These are phyloP conservation scores for Embiotoca jacksoni DNA, from an alignment of 2,113 vertebrate genomes.

Conservation along the genomic window DNA sequence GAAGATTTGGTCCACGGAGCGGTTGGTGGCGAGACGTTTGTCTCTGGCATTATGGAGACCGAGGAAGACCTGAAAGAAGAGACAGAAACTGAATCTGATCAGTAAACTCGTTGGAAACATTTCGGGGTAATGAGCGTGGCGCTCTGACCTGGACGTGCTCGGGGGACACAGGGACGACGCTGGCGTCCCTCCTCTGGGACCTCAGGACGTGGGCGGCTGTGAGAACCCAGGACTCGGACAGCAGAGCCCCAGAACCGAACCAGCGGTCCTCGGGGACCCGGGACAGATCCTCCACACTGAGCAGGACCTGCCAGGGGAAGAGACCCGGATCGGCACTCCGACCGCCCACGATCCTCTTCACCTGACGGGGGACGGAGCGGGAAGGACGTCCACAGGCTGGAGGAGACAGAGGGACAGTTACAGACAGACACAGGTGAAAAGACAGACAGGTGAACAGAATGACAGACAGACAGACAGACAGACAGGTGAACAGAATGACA, in stretches of 20 bases:
- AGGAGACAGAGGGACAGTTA: not conserved
- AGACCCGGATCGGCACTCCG: slow-evolving; percentile 87
- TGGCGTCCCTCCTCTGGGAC: slow-evolving; percentile 90
- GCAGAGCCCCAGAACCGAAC: slow-evolving; percentile 96
- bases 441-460: not conserved
- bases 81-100: slow-evolving; percentile 62
- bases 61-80: slow-evolving; percentile 83
- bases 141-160: slow-evolving; percentile 85
- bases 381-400: slow-evolving; percentile 83
- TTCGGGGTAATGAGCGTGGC: not conserved
- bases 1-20: slow-evolving; percentile 86
- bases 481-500: too few relatives aligned
- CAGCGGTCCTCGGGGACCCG: slow-evolving; percentile 92
- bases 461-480: not conserved
- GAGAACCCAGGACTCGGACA: slow-evolving; percentile 92
- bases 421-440: not conserved
- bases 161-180: slow-evolving; percentile 88
- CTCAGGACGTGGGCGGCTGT: slow-evolving; percentile 94
- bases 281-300: slow-evolving; percentile 92
- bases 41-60: slow-evolving; percentile 88
- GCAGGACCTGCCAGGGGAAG: slow-evolving; percentile 96
- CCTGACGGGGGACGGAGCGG: slow-evolving; percentile 84
- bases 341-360: slow-evolving; percentile 94
- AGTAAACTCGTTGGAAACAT: not conserved
- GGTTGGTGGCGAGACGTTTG: slow-evolving; percentile 83